Evolutionary conservation across 2,888 invertebrate genomes (phyloP), one percentile per base, ranked within the genome.

Genomic region (Limnephilus auricula): DNA sequence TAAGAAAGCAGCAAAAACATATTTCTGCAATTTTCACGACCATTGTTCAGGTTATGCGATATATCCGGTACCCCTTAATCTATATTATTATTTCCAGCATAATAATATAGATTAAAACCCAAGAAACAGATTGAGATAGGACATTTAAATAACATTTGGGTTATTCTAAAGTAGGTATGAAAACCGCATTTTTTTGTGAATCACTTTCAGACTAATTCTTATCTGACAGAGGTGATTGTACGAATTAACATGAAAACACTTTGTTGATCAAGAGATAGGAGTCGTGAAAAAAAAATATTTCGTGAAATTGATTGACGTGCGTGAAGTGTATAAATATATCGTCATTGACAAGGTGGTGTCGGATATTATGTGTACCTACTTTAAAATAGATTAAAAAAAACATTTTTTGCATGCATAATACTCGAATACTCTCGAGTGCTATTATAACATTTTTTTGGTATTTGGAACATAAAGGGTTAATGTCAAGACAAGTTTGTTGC

Each of bases 1-100:
- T 40, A 85, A 40, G 85, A 85, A 85, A 85, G 0, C 40, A 85
- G 34, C 40, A 40, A 45, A 85, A 84, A 4, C 30, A 32, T 80
- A 40, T n/a, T 65, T n/a, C 1, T 25, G 40, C 40, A 40, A n/a
- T n/a, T 85, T 45, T 84, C 40, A 40, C 12, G 40, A 25, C 85
- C 85, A n/a, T 25, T 85, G 45, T 85, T 30, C n/a, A 45, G 40
- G 40, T 50, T 25, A 84, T 32, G 2, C 31, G 37, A 5, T 82
- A 82, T 5, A 31, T 80, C 9, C 30, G 13, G 34, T 82, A 82
- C 2, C 25, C 34, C 34, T 32, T 32, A 25, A 82, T 25, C 25
- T 82, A 82, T 34, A 82, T 34, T 85, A 82, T 34, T 85, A 45
- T 37, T 25, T 65, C 9, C 25, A 65, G 25, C 25, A 65, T 65